These are phyloP conservation scores for Alauda arvensis DNA, from an alignment of 2,797 vertebrate species.

Conservation along the genomic window DNA sequence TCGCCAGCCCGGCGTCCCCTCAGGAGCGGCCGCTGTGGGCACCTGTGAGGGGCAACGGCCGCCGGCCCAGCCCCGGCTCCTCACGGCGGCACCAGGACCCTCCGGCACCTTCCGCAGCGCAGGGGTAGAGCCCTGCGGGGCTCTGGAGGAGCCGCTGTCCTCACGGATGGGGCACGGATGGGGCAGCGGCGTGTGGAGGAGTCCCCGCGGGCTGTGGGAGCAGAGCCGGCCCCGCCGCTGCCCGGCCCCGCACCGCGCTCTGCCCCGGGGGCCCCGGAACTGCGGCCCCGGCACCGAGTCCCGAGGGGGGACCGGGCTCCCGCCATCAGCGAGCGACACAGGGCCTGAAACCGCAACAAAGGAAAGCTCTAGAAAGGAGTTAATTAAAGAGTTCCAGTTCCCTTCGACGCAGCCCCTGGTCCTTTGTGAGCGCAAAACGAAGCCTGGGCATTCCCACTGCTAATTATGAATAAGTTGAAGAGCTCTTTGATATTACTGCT, in stretches of 20 bases:
- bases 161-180: no score
- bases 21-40: neutral
- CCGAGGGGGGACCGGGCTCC: neutral
- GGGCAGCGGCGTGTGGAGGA: neutral
- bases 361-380: slow-evolving; percentile 11
- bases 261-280: no score
- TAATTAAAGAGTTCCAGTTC: slow-evolving; percentile 41
- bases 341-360: neutral
- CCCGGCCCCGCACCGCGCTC: neutral
- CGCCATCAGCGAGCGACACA: neutral
- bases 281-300: neutral
- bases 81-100: neutral
- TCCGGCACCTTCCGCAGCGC: neutral
- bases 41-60: neutral
- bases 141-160: neutral
- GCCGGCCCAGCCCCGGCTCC: neutral
- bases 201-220: neutral
- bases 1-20: fast-evolving
- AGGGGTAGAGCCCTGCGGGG: neutral
- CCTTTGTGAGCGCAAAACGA: slow-evolving; percentile 25
- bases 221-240: neutral
- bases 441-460: slow-evolving; percentile 25
- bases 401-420: neutral
- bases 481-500: slow-evolving; percentile 4
- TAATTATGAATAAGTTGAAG: slow-evolving; percentile 17